Percentiles rank a stretch among this genome's conserved stretches.
Evolutionary conservation across 2,888 invertebrate genomes (phyloP).

Genomic region (Ormyrus thymus): DNA sequence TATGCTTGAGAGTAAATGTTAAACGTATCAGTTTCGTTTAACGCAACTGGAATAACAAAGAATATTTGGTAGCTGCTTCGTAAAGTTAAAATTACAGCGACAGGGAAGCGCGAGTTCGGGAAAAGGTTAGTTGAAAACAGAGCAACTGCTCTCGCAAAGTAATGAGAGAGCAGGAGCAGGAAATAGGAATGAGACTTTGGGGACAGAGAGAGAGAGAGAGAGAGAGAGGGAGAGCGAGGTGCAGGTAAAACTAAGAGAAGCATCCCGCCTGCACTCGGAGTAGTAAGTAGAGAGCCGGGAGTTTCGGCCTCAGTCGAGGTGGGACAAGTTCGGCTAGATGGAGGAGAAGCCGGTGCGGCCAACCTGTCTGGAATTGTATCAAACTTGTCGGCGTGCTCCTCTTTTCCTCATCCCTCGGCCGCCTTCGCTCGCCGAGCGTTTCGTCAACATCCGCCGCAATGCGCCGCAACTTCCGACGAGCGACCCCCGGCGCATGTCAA

Average conservation of each 20-base stretch:
- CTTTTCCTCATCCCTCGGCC: slow-evolving; percentile 46
- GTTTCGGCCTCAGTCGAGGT: slow-evolving; percentile 40
- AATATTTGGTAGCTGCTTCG: too few species aligned
- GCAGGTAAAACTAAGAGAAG: slow-evolving; percentile 25
- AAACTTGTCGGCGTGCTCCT: slow-evolving; percentile 59
- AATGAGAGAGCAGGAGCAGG: slow-evolving; percentile 12
- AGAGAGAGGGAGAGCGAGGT: not conserved
- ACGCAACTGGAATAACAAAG: too few species aligned
- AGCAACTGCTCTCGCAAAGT: slow-evolving; percentile 19
- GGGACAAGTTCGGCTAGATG: slow-evolving; percentile 61
- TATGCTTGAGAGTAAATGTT: too few species aligned
- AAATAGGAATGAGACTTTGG: too few species aligned
- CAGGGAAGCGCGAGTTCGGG: not conserved
- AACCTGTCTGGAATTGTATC: slow-evolving; percentile 65
- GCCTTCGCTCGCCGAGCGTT: slow-evolving; percentile 18
- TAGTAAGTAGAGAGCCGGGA: slow-evolving; percentile 45
- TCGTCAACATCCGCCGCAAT: slow-evolving; percentile 55
- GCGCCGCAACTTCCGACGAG: slow-evolving; percentile 47
- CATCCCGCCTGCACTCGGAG: slow-evolving; percentile 16
- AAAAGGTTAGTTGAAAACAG: slow-evolving; percentile 4
- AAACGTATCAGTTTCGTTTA: too few species aligned
- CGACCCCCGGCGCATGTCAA: slow-evolving; percentile 48
- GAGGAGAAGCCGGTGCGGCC: slow-evolving; percentile 63
- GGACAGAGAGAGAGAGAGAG: slow-evolving; percentile 8
- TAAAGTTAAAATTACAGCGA: too few species aligned